Conservation (phyloP, 2,113 vertebrate species). For the Sminthopsis crassicaudata region DNA sequence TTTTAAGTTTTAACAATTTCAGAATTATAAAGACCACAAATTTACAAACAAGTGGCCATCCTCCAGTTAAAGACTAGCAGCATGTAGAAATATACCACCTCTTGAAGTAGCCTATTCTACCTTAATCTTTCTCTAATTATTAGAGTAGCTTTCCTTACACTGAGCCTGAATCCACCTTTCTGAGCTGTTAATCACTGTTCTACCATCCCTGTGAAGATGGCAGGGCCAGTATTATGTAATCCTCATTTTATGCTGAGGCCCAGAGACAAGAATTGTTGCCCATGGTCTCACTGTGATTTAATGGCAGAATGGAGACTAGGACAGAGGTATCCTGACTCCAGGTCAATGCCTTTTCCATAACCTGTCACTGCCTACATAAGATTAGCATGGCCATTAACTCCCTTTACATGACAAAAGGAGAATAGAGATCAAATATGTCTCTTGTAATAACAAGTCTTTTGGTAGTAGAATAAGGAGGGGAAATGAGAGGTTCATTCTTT, state of each 20-base stretch:
- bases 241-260: background rate
- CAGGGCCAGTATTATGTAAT: background rate
- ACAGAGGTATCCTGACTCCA: background rate
- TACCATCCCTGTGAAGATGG: background rate
- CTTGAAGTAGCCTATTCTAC: background rate
- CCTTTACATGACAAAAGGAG: too few species aligned
- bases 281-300: background rate
- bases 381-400: too few species aligned
- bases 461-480: too few species aligned
- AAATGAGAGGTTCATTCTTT: too few species aligned
- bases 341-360: too few species aligned
- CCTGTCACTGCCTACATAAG: too few species aligned
- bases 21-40: too few species aligned
- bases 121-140: background rate
- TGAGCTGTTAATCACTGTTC: background rate
- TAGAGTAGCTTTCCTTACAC: background rate
- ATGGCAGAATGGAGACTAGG: background rate
- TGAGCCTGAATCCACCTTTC: background rate
- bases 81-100: background rate
- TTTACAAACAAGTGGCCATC: background rate
- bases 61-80: background rate
- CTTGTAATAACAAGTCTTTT: too few species aligned
- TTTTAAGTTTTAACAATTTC: too few species aligned
- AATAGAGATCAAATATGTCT: too few species aligned
- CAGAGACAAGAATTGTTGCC: background rate